A percentile compares a stretch with the other conserved stretches of the same genome.
Conservation (phyloP, 2,113 vertebrate genomes). For the Electrona antarctica region DNA sequence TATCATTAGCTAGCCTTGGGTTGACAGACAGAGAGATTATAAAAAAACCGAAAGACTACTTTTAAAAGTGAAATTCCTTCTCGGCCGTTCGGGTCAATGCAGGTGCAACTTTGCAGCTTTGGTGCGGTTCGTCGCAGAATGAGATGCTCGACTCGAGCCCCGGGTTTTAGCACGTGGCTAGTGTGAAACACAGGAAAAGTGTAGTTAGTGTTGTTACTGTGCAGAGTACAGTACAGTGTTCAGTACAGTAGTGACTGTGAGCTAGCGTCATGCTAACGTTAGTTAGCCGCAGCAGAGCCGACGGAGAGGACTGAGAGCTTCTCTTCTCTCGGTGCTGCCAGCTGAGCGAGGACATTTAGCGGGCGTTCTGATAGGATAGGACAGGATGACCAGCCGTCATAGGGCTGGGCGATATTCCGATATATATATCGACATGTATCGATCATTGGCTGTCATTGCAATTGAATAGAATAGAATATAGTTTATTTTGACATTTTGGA, state of each 20-base stretch:
- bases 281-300: conserved; percentile 36
- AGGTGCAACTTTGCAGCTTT: too few species aligned
- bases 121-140: too few species aligned
- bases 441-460: too few species aligned
- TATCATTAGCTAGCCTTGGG: neutral
- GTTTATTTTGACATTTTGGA: too few species aligned
- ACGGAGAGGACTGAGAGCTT: conserved; percentile 49
- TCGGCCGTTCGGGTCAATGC: neutral
- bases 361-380: conserved; percentile 64
- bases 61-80: neutral
- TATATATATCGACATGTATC: too few species aligned
- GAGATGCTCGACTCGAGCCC: too few species aligned
- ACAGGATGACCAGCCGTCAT: conserved; percentile 3
- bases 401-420: too few species aligned
- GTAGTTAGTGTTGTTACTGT: too few species aligned
- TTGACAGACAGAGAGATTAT: neutral
- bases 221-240: too few species aligned
- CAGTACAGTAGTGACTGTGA: neutral
- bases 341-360: conserved; percentile 71
- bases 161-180: too few species aligned
- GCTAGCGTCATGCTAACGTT: conserved; percentile 58
- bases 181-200: too few species aligned
- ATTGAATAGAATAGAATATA: too few species aligned
- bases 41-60: neutral
- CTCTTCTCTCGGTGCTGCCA: conserved; percentile 33